Evolutionary conservation across 1,140 invertebrate genomes (phyloP).

Genomic region (honey bee (Apis mellifera)): Amel_HAv3.1 CM009942.2:10081001-10081500

Average conservation of each 20-base stretch:
- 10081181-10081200: constrained; percentile 20
- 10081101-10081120: not conserved
- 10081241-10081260: not conserved
- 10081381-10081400: constrained; percentile 4
- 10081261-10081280: not conserved
- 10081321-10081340: not conserved
- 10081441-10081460: not conserved
- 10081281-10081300: not conserved
- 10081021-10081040: not conserved
- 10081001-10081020: not conserved
- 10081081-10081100: not conserved
- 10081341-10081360: not conserved
- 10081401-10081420: not conserved
- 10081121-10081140: not conserved
- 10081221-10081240: not conserved
- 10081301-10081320: no score
- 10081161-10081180: constrained; percentile 24
- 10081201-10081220: not conserved
- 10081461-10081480: not conserved
- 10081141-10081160: not conserved
- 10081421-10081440: not conserved
- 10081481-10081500: not conserved
- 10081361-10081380: constrained; percentile 6
- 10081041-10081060: not conserved
- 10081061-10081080: constrained; percentile 8